These are phyloP conservation scores for Sebastes minor DNA, from an alignment of 2,797 vertebrate genomes.

Conservation along the genomic window DNA sequence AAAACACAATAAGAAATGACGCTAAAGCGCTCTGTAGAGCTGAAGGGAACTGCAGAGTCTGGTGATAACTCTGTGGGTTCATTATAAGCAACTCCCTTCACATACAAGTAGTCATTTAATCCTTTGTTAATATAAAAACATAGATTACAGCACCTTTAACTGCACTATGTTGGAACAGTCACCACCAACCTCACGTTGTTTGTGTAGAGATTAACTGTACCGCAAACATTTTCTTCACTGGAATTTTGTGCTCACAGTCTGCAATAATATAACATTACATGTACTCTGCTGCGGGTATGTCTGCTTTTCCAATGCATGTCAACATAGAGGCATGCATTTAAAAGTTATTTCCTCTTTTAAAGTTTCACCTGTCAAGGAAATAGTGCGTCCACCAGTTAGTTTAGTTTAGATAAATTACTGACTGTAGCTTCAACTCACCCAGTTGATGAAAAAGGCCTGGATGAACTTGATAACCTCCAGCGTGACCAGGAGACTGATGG, in stretches of 20 bases:
- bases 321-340: neutral
- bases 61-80: neutral
- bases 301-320: neutral
- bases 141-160: neutral
- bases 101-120: neutral
- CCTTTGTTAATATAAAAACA: neutral
- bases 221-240: neutral
- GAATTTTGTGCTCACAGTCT: neutral
- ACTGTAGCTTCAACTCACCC: conserved; percentile 86
- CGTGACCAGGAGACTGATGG: conserved; percentile 98
- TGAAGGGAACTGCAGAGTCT: too few species aligned
- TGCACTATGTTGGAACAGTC: neutral
- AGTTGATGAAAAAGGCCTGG: conserved; percentile 99
- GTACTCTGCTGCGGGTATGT: neutral
- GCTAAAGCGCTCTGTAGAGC: too few species aligned
- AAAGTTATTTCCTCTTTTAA: neutral
- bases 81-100: neutral
- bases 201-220: neutral
- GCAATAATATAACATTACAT: neutral
- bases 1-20: too few species aligned
- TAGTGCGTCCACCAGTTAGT: neutral
- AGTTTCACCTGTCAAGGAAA: neutral
- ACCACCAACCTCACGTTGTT: neutral
- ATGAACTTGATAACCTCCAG: conserved; percentile 99
- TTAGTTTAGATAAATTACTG: neutral